Evolutionary conservation across 2,797 vertebrate species (phyloP), one percentile per base, ranked within the genome.

Genomic region (Diceros bicornis): DNA sequence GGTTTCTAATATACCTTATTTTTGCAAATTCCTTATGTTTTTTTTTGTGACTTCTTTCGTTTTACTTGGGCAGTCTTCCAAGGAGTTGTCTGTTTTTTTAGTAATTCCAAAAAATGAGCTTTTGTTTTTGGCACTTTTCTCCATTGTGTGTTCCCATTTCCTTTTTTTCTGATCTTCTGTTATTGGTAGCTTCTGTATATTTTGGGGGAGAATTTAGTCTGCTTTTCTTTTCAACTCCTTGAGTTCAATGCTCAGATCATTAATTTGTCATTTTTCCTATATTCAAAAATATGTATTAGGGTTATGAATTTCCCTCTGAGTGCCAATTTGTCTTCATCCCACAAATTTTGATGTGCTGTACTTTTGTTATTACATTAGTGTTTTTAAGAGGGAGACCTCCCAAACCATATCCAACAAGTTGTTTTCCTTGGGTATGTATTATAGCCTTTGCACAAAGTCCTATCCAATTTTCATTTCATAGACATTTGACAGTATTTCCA

Each of bases 391-490:
- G 37, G 74, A 44, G 4, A 69, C 34, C 34, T 77, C 13, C 32
- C n/a, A 83, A 84, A 79, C 3, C 12, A 32, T 50, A 52, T 11
- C 12, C 50, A 23, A 79, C 21, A 59, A 88, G 44, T 75, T 13
- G 1, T 62, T 92, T 86, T 68, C 10, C 21, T 77, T 27, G 10
- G 20, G 1, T 71, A 41, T 95, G 79, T 69, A 79, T 79, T 62
- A 83, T 18, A 47, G 34, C 18, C 34, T 87, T 86, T 55, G 1
- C 2, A 74, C 0, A 85, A 14, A 55, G 55, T 16, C 18, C 25
- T 41, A 78, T 41, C 23, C 25, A n/a, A 50, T 89, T 96, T 97
- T 84, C 91, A 93, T 47, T 87, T 93, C 10, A 74, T 27, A 59
- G 41, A 72, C 10, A 68, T 11, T 4, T 84, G 50, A 84, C 32